A percentile compares a stretch with the other conserved stretches of the same genome.
Conservation (phyloP, 2,797 vertebrate genomes). For the Gymnoscopelus braueri region DNA sequence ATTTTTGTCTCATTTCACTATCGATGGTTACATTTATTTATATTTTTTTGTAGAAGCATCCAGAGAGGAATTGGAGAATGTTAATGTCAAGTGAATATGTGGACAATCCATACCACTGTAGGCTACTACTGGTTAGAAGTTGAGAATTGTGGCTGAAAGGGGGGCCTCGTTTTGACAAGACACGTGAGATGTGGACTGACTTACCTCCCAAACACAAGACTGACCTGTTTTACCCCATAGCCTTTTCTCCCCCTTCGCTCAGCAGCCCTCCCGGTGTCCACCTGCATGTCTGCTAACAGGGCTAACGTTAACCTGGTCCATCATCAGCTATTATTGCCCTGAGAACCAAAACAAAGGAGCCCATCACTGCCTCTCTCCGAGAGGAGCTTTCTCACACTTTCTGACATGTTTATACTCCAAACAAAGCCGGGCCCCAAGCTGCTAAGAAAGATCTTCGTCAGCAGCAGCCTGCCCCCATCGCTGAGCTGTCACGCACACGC, state of each 20-base stretch:
- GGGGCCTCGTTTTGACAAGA: no score
- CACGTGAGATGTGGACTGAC: no score
- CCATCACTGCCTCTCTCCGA: slow-evolving; percentile 1
- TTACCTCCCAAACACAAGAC: not conserved
- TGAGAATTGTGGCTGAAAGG: no score
- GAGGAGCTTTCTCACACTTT: slow-evolving; percentile 75
- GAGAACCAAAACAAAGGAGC: slow-evolving; percentile 76
- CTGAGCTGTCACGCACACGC: slow-evolving; percentile 28
- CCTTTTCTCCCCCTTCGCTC: not conserved
- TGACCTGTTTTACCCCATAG: slow-evolving; percentile 20
- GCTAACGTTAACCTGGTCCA: slow-evolving; percentile 50
- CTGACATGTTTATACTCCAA: slow-evolving; percentile 81
- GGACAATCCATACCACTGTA: no score
- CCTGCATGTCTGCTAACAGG: slow-evolving; percentile 45
- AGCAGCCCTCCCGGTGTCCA: slow-evolving; percentile 21
- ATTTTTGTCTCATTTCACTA: slow-evolving; percentile 29
- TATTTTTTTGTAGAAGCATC: no score
- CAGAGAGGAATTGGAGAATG: no score
- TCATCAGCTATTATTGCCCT: slow-evolving; percentile 67
- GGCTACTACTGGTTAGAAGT: no score
- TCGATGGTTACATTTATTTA: not conserved
- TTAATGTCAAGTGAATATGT: no score
- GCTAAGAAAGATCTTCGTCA: slow-evolving; percentile 75
- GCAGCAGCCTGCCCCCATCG: slow-evolving; percentile 72
- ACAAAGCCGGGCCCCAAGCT: slow-evolving; percentile 63